Conservation (phyloP, 2,113 vertebrate species). For the Copsychus sechellarum region DNA sequence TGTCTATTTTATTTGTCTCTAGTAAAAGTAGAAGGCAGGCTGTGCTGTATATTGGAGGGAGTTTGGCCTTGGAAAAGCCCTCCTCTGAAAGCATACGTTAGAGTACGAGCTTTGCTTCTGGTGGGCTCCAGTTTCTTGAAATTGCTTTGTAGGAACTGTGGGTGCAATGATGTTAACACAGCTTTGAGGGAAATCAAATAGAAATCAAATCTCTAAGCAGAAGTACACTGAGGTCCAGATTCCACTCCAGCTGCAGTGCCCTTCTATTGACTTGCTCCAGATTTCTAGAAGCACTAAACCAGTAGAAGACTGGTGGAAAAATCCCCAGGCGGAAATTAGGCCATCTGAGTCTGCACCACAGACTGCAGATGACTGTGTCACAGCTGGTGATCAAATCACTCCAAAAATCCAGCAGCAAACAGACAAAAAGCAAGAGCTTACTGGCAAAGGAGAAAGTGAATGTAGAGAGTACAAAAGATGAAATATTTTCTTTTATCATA, state of each 20-base stretch:
- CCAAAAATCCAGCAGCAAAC: neutral
- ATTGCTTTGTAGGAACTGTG: neutral
- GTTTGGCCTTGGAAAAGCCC: neutral
- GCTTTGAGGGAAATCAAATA: neutral
- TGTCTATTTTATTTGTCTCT: neutral
- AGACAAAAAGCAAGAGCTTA: neutral
- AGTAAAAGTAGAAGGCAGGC: neutral
- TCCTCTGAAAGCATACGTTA: neutral
- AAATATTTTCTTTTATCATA: neutral
- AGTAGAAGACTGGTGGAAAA: neutral
- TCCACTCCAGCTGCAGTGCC: neutral
- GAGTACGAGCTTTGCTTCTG: neutral
- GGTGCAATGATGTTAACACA: neutral
- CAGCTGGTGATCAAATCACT: neutral
- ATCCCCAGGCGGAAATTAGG: neutral
- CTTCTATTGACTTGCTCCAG: neutral
- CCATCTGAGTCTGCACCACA: neutral
- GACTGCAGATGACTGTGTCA: neutral
- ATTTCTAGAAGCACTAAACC: neutral
- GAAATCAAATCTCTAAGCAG: neutral
- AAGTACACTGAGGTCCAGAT: neutral
- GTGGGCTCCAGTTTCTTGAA: neutral
- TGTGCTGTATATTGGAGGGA: neutral
- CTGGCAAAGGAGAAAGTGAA: neutral
- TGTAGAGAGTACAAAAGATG: neutral